Base-by-base conservation (phyloP, 2,797 vertebrate species). In the Pelochelys cantorii region DNA sequence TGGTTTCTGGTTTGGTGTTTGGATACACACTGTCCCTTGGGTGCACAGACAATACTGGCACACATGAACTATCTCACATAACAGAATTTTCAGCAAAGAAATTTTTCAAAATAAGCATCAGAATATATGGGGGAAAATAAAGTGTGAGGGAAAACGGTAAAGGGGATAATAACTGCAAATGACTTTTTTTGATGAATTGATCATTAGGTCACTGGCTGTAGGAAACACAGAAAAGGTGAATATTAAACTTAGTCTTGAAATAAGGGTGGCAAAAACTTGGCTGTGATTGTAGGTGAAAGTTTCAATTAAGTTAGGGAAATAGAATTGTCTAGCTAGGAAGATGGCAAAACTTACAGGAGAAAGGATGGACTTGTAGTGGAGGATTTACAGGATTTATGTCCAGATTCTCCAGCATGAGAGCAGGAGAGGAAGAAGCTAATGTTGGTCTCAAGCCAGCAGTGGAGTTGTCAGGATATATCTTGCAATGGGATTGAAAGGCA, bases 1-100 rank as follows among this genome's bases (percentile, higher is more conserved):
- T 52, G 52, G 94, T 88, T 95, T 89, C 87, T 80, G 89, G 29
- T 60, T 87, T 91, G 37, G 84, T 86, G 57, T 87, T 56, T 93
- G 75, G 85, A 93, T 83, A 79, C 11, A 84, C 31, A 4, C 31
- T 1, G 56, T 92, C 84, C 77, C 88, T 6, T 3, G 12, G 77
- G 55, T 25, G 22, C 0, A 0, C 54, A 18, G 14, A 11, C 17
- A 34, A 68, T 34, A 68, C 17, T 18, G 65, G n/a, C 31, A 22
- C 65, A 62, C 27, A 15, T 62, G 65, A 68, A 34, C n/a, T 20
- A 68, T 20, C 17, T 68, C n/a, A 68, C n/a, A 34, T 18, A 34
- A 20, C n/a, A 20, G 65, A 34, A 17, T 68, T 34, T 68, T 20
- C 15, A 34, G 65, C n/a, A 68, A 68, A 68, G 8, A 68, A 34